Evolutionary conservation across 2,888 invertebrate genomes (phyloP).

Genomic region (Liopterus haemorrhoidalis): DNA sequence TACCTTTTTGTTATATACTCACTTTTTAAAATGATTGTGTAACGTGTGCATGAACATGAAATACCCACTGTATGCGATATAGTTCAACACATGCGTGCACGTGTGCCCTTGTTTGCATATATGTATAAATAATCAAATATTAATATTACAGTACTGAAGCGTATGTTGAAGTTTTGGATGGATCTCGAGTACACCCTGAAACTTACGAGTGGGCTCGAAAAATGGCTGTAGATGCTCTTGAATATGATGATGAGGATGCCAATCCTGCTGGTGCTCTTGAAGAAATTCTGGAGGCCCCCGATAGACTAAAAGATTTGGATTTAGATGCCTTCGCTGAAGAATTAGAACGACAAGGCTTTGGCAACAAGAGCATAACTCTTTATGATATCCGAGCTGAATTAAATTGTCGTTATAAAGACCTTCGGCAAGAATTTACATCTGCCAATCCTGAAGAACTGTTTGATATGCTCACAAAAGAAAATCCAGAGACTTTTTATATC

Average conservation of each 20-base stretch:
- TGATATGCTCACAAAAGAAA: constrained; percentile 93
- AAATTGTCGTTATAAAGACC: constrained; percentile 88
- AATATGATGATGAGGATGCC: constrained; percentile 94
- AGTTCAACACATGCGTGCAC: too few species aligned
- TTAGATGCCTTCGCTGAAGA: constrained; percentile 98
- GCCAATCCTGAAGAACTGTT: constrained; percentile 84
- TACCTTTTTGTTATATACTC: too few species aligned
- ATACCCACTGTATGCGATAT: too few species aligned
- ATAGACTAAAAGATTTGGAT: constrained; percentile 90
- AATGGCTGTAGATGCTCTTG: constrained; percentile 99
- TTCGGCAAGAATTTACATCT: constrained; percentile 69
- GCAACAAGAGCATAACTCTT: constrained; percentile 87
- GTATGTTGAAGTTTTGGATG: constrained; percentile 92
- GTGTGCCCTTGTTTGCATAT: too few species aligned
- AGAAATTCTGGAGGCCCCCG: constrained; percentile 93
- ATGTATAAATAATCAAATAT: constrained; percentile 7
- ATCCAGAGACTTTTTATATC: constrained; percentile 87
- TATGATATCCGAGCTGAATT: constrained; percentile 96
- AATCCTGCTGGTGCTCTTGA: constrained; percentile 96
- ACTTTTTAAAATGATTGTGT: too few species aligned
- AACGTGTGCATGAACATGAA: too few species aligned
- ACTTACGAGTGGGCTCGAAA: constrained; percentile 99
- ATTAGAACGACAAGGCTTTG: constrained; percentile 73
- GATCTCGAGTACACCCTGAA: constrained; percentile 97
- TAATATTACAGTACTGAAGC: constrained; percentile 68